Conservation (phyloP, 2,888 invertebrate species). For the Saturnia pavonia region DNA sequence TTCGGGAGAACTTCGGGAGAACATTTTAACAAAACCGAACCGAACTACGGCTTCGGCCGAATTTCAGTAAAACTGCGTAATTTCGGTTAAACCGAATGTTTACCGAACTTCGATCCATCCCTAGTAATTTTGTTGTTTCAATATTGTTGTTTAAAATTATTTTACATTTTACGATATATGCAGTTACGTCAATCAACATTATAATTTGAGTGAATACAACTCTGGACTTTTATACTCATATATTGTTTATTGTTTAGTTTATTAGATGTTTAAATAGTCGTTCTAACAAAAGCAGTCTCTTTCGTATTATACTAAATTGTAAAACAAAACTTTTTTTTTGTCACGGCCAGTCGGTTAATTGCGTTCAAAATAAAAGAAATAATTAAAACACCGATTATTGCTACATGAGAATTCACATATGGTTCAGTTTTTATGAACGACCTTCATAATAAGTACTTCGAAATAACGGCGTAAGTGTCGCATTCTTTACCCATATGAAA, state of each 20-base stretch:
- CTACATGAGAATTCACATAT: conserved; percentile 34
- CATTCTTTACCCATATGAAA: conserved; percentile 32
- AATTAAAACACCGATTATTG: conserved; percentile 38
- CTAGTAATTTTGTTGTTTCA: no score
- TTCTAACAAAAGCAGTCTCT: conserved; percentile 16
- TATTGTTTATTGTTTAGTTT: conserved; percentile 27
- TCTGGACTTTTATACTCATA: not conserved
- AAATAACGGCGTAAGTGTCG: conserved; percentile 34
- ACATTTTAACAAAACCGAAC: no score
- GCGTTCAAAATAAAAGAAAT: conserved; percentile 41
- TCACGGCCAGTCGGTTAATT: conserved; percentile 38
- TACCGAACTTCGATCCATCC: no score
- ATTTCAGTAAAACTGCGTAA: no score
- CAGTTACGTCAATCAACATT: no score
- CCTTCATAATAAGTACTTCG: conserved; percentile 29
- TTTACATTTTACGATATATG: no score
- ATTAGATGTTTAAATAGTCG: conserved; percentile 24
- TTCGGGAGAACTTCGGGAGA: no score
- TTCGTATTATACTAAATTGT: conserved; percentile 24
- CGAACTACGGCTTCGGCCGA: no score
- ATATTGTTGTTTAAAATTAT: no score
- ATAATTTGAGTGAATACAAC: not conserved
- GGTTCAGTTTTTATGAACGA: conserved; percentile 30
- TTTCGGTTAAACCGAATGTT: no score
- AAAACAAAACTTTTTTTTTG: conserved; percentile 29